A percentile compares a stretch with the other conserved stretches of the same genome.
Evolutionary conservation across 53 echinoderm and acorn worm species (phyloP).

Genomic region (Mesocentrotus franciscanus): DNA sequence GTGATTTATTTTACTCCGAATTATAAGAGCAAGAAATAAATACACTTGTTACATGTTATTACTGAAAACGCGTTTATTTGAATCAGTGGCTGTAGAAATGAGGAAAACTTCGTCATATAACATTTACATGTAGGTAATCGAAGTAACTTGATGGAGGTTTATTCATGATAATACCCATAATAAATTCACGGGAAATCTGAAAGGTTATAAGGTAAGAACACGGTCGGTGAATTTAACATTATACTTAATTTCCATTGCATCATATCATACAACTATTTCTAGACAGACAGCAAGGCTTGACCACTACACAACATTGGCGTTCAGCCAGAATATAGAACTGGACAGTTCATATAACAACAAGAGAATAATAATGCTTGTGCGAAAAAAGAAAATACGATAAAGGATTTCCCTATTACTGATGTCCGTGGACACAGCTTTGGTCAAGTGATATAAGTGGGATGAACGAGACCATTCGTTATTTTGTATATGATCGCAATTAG

Average conservation of each 20-base stretch:
- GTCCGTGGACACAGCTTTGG: neutral
- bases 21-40: neutral
- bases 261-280: neutral
- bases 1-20: neutral
- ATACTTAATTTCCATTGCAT: neutral
- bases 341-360: neutral
- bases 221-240: neutral
- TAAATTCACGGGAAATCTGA: neutral
- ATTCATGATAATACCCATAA: neutral
- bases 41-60: neutral
- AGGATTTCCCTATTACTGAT: constrained; percentile 11
- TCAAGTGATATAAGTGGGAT: constrained; percentile 36
- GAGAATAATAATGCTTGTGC: neutral
- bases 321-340: neutral
- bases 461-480: neutral
- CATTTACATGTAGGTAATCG: neutral
- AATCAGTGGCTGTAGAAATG: neutral
- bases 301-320: constrained; percentile 15
- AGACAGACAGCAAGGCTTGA: neutral
- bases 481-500: neutral
- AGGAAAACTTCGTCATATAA: neutral
- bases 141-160: neutral
- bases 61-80: neutral
- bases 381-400: constrained; percentile 14
- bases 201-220: neutral